A percentile compares a stretch with the other conserved stretches of the same genome.
These are phyloP conservation scores for Rhegmatorhina hoffmannsi DNA, from an alignment of 2,113 vertebrate species.

Conservation along the genomic window DNA sequence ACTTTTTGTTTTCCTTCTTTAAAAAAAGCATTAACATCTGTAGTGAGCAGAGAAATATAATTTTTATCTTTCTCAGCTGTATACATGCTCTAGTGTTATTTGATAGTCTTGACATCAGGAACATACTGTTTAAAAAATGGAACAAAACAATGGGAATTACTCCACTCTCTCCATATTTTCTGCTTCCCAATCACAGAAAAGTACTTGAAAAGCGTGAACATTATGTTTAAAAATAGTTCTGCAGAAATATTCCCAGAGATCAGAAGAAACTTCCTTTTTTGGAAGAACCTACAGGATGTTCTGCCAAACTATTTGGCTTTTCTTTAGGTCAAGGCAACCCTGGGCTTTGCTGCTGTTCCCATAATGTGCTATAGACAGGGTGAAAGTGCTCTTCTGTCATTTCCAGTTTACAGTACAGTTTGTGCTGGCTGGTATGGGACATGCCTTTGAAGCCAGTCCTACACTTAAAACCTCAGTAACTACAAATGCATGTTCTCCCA, in stretches of 20 bases:
- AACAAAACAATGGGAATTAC: slow-evolving; percentile 16
- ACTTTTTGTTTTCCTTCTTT: neutral
- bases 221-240: slow-evolving; percentile 54
- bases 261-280: slow-evolving; percentile 64
- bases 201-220: slow-evolving; percentile 39
- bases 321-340: slow-evolving; percentile 70
- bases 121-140: neutral
- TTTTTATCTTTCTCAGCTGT: neutral
- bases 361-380: slow-evolving; percentile 5
- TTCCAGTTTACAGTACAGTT: slow-evolving; percentile 46
- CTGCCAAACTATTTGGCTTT: slow-evolving; percentile 70
- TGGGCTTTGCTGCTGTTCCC: slow-evolving; percentile 46
- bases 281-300: slow-evolving; percentile 53
- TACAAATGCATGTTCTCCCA: neutral
- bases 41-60: neutral
- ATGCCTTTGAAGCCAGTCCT: slow-evolving; percentile 14
- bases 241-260: slow-evolving; percentile 40
- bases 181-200: slow-evolving; percentile 35
- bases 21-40: neutral
- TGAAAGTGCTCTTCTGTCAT: slow-evolving; percentile 28
- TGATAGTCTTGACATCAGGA: slow-evolving; percentile 29
- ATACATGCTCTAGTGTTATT: neutral
- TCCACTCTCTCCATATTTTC: neutral
- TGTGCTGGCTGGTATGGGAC: slow-evolving; percentile 42
- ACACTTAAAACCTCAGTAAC: neutral